phyloP scores from a whole-genome alignment of 2,797 vertebrate genomes.

The Nyctibius grandis region DNA sequence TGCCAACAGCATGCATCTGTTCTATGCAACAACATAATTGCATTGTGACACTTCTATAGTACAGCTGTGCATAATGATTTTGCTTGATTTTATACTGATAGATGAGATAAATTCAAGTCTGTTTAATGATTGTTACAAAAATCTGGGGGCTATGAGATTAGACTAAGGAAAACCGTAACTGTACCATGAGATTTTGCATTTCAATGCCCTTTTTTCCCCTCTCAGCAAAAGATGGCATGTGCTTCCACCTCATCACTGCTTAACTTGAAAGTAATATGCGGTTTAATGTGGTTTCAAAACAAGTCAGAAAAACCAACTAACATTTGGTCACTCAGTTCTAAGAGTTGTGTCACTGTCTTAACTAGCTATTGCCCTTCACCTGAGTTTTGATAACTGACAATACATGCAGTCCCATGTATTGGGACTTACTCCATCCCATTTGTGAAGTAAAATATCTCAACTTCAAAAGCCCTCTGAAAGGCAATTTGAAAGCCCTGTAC shows the following conservation, averaged over 20 bases:
- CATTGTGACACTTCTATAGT: background rate
- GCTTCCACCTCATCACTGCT: background rate
- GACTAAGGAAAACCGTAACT: background rate
- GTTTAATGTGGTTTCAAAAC: background rate
- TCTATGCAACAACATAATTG: background rate
- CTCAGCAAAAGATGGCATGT: background rate
- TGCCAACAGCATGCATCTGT: slow-evolving; percentile 27
- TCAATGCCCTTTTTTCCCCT: background rate
- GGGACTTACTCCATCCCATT: background rate
- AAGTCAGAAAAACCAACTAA: background rate
- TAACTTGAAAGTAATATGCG: background rate
- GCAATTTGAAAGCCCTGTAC: background rate
- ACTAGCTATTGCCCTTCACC: background rate
- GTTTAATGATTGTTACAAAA: background rate
- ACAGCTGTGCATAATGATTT: background rate
- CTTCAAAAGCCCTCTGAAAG: background rate
- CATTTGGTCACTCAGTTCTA: background rate
- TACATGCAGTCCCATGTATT: background rate
- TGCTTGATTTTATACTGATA: background rate
- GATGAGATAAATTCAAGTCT: slow-evolving; percentile 15
- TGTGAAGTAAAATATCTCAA: background rate
- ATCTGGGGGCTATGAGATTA: background rate
- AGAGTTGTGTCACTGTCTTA: background rate
- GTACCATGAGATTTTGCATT: background rate
- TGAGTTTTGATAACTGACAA: background rate